A percentile compares a stretch with the other conserved stretches of the same genome.
Conservation (phyloP, 2,888 invertebrate species). For the Leucania comma region DNA sequence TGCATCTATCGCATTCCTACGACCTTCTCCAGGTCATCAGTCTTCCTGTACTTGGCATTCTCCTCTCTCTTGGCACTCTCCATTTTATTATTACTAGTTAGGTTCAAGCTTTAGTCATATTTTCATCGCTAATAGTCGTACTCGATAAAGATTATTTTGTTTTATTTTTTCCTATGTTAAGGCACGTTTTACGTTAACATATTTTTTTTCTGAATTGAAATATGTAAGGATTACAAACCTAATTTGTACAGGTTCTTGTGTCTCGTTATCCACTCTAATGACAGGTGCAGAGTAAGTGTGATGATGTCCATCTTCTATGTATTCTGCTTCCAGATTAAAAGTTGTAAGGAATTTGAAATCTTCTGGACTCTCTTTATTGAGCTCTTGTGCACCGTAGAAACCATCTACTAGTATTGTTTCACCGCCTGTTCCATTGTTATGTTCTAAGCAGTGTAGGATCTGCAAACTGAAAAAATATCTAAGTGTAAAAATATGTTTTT, state of each 20-base stretch:
- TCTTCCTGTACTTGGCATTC: too few species aligned
- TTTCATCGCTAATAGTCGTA: too few species aligned
- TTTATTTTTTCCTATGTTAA: too few species aligned
- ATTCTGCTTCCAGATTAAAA: slow-evolving; percentile 92
- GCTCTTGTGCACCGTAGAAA: slow-evolving; percentile 91
- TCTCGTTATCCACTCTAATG: slow-evolving; percentile 89
- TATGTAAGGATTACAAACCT: slow-evolving; percentile 54
- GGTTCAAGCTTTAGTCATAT: too few species aligned
- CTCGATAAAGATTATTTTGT: too few species aligned
- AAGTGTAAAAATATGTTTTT: too few species aligned
- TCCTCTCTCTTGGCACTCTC: too few species aligned
- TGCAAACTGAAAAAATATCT: slow-evolving; percentile 79
- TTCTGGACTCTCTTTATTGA: slow-evolving; percentile 88
- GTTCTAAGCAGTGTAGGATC: slow-evolving; percentile 85
- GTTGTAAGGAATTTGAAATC: slow-evolving; percentile 91
- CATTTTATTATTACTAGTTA: too few species aligned
- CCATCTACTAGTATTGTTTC: slow-evolving; percentile 94
- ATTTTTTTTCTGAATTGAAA: neutral
- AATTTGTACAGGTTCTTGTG: slow-evolving; percentile 91
- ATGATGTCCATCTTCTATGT: slow-evolving; percentile 91
- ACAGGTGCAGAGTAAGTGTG: slow-evolving; percentile 91
- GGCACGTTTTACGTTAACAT: neutral
- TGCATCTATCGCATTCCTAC: too few species aligned
- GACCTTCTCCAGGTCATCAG: too few species aligned
- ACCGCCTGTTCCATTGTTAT: slow-evolving; percentile 92